phyloP scores from a whole-genome alignment of 2,888 invertebrate genomes.

The Nezara viridula region DNA sequence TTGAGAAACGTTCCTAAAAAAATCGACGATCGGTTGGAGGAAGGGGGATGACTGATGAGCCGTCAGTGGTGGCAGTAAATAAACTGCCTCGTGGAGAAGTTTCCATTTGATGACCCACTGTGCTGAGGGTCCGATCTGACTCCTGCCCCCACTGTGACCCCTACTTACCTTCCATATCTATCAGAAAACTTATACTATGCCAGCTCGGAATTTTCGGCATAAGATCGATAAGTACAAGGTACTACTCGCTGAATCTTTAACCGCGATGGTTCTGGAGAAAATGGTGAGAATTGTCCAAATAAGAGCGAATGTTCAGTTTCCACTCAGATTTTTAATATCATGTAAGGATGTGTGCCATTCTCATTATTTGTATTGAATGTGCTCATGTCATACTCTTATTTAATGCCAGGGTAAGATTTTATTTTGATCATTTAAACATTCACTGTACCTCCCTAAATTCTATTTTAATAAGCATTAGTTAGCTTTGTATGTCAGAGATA shows the following conservation, averaged over 20 bases:
- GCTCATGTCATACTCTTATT: too few species aligned
- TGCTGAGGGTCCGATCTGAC: background rate
- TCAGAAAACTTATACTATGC: background rate
- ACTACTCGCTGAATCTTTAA: background rate
- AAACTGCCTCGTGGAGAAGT: slow-evolving; percentile 34
- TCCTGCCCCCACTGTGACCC: too few species aligned
- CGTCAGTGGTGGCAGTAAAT: slow-evolving; percentile 21
- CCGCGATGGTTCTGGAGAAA: background rate
- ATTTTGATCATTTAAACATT: too few species aligned
- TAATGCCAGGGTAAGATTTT: too few species aligned
- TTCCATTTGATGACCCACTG: slow-evolving; percentile 40
- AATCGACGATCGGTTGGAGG: background rate
- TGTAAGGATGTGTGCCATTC: too few species aligned
- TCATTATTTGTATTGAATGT: too few species aligned
- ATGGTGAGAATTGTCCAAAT: background rate
- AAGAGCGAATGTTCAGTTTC: too few species aligned
- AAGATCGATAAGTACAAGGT: background rate
- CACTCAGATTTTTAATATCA: too few species aligned
- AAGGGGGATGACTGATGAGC: slow-evolving; percentile 18
- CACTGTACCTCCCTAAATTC: too few species aligned
- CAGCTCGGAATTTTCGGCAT: background rate
- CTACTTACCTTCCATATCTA: background rate
- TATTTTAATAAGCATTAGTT: too few species aligned
- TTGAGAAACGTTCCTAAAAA: slow-evolving; percentile 14
- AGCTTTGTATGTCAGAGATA: too few species aligned